phyloP scores from a whole-genome alignment of 2,113 vertebrate species.

The Candoia aspera region DNA sequence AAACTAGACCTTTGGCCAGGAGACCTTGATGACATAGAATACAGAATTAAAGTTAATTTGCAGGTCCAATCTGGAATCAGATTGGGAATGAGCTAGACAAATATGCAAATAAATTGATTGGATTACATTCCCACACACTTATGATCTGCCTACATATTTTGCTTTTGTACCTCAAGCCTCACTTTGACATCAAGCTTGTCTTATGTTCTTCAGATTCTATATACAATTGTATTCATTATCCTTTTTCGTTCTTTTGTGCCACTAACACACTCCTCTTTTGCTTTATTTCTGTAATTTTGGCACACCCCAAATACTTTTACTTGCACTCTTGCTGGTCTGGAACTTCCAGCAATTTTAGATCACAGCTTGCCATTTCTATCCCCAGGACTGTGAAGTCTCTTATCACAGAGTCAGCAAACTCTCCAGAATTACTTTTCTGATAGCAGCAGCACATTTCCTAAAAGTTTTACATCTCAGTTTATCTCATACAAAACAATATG shows the following conservation, averaged over 20 bases:
- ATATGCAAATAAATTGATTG: background rate
- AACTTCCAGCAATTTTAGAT: background rate
- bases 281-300: slow-evolving; percentile 6
- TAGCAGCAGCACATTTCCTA: background rate
- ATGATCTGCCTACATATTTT: background rate
- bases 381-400: background rate
- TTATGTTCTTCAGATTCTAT: background rate
- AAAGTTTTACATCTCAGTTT: background rate
- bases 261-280: background rate
- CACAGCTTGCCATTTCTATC: slow-evolving; percentile 21
- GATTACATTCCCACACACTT: background rate
- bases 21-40: too few relatives aligned
- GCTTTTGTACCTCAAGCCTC: background rate
- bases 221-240: background rate
- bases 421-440: slow-evolving; percentile 25
- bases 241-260: background rate
- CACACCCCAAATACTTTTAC: background rate
- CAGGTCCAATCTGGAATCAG: background rate
- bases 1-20: too few relatives aligned
- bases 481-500: background rate
- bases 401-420: slow-evolving; percentile 16
- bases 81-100: background rate
- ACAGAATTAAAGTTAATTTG: background rate
- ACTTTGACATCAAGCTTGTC: background rate
- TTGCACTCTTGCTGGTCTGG: background rate